These are phyloP conservation scores for Siniperca knerii DNA, from an alignment of 2,113 vertebrate species.

Conservation along the genomic window DNA sequence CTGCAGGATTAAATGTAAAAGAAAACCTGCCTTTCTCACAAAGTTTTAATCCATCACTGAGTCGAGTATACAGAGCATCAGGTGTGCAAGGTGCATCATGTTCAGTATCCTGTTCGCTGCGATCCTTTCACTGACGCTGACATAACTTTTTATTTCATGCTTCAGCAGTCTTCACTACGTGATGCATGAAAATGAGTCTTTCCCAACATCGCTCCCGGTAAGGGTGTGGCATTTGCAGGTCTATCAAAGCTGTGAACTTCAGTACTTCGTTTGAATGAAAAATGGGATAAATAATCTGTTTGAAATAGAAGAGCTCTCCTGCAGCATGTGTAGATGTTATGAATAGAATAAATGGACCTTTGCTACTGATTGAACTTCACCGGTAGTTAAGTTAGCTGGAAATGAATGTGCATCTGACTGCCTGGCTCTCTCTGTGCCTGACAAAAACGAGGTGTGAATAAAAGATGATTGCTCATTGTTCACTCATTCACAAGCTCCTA, in stretches of 20 bases:
- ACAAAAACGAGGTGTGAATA: constrained; percentile 11
- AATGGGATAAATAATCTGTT: constrained; percentile 28
- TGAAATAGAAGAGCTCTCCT: not conserved
- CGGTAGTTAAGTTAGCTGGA: constrained; percentile 2
- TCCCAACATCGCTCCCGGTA: not conserved
- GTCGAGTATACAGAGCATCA: constrained; percentile 27
- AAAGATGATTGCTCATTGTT: constrained; percentile 26
- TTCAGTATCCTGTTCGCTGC: constrained; percentile 27
- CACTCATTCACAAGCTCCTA: constrained; percentile 9
- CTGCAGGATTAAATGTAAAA: not conserved
- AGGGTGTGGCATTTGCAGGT: constrained; percentile 36
- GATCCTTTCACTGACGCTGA: constrained; percentile 21
- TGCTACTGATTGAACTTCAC: constrained; percentile 18
- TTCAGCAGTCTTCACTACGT: constrained; percentile 34
- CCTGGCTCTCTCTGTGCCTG: not conserved
- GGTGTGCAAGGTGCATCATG: constrained; percentile 17
- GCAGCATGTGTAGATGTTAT: not conserved
- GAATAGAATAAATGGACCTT: constrained; percentile 54
- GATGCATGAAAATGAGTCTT: constrained; percentile 48
- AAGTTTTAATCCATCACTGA: constrained; percentile 18
- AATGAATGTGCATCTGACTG: constrained; percentile 14
- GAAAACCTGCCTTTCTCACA: not conserved
- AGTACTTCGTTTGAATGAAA: constrained; percentile 13
- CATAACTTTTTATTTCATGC: constrained; percentile 50
- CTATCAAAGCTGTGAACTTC: constrained; percentile 21